These are phyloP conservation scores for Cotesia typhae DNA, from an alignment of 1,140 invertebrate genomes.

Conservation along the genomic window DNA sequence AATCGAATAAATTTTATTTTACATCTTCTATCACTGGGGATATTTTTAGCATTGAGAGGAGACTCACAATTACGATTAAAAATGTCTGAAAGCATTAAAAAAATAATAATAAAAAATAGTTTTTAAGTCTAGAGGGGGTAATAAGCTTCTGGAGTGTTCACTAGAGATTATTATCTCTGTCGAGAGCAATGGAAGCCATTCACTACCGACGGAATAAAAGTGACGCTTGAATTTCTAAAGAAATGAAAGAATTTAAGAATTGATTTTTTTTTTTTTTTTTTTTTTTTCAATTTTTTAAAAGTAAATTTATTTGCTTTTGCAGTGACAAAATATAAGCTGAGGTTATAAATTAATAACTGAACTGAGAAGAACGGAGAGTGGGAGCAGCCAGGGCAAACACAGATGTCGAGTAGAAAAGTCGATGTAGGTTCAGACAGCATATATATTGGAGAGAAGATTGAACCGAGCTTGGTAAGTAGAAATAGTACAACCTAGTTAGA, in stretches of 20 bases:
- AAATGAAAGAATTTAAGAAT: slow-evolving; percentile 2
- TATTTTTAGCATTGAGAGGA: too few species aligned
- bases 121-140: slow-evolving; percentile 10
- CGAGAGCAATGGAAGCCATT: slow-evolving; percentile 21
- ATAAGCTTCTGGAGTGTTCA: slow-evolving; percentile 23
- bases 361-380: too few species aligned
- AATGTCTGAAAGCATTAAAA: slow-evolving; percentile 1
- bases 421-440: too few species aligned
- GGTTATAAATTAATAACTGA: too few species aligned
- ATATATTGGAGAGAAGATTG: too few species aligned
- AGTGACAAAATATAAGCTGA: too few species aligned
- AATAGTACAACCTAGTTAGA: too few species aligned
- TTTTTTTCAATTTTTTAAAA: not conserved
- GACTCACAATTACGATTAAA: slow-evolving; percentile 18
- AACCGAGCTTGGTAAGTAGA: too few species aligned
- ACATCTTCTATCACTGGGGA: not conserved
- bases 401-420: too few species aligned
- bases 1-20: not conserved
- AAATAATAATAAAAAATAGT: not conserved
- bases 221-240: slow-evolving; percentile 13
- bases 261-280: not conserved
- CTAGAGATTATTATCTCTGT: slow-evolving; percentile 29
- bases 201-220: slow-evolving; percentile 2
- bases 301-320: too few species aligned
- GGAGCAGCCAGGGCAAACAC: too few species aligned